Base-by-base conservation (phyloP, 1,140 invertebrate genomes). In the Bombus pascuorum region DNA sequence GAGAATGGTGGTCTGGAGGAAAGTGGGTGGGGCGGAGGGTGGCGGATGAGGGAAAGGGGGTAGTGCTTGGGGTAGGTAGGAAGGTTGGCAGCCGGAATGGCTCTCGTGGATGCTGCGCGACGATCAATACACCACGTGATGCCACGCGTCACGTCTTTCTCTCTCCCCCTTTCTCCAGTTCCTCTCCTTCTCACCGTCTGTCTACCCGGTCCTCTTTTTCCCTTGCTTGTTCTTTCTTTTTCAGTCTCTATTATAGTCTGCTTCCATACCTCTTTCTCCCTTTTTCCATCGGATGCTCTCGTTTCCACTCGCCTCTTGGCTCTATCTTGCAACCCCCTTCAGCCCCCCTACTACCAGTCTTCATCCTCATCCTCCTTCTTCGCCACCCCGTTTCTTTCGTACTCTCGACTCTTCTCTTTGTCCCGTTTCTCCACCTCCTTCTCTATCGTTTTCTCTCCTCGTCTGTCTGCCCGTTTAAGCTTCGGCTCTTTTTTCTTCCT, bases 111-210 rank as follows among this genome's bases (percentile, higher is more conserved):
- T 93, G 91, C 92, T 94, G 93, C 86, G 90, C 91, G 91, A 90
- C 93, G 93, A 94, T 94, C 93, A 94, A 94, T 94, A 94, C 89
- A 87, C 90, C 91, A 93, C 91, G 92, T 93, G 93, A 91, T 92
- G 92, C 89, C 92, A 93, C 91, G 92, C 92, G 91, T 93, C 92
- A 91, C 89, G 87, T 91, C 90, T 91, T 87, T 86, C 78, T 79
- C 71, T 70, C 80, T 34, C 62, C 34, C 42, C 13, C 53, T 18
- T 81, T 22, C 71, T 42, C 13, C 71, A 32, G 22, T 32, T 34
- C 42, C 59, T 34, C 65, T 12, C 47, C 37, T 12, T 28, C 42
- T 18, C 39, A n/a, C 22, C 68, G 13, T 57, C 47, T 28, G 39
- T 34, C 59, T 25, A 44, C 70, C 66, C 18, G 34, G 47, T 79